phyloP scores from a whole-genome alignment of 64 coral and sea anemone genomes.

The Pocillopora damicornis region DNA sequence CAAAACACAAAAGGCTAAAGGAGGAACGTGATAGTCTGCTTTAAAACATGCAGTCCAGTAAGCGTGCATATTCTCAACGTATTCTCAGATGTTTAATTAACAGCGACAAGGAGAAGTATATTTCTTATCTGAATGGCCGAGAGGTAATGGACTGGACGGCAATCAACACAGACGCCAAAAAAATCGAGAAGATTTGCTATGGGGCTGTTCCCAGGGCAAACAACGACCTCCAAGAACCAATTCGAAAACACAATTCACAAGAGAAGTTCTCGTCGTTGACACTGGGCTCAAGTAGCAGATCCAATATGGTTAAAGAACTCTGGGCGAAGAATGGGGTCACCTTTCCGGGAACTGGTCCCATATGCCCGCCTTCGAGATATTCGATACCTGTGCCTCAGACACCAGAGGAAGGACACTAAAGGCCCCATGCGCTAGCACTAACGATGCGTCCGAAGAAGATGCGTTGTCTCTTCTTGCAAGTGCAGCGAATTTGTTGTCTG shows the following conservation, averaged over 20 bases:
- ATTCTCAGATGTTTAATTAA: constrained; percentile 19
- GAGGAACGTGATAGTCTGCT: background rate
- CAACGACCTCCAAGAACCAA: constrained; percentile 42
- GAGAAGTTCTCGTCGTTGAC: background rate
- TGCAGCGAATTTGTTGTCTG: background rate
- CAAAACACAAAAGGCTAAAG: constrained; percentile 18
- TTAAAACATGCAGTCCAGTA: constrained; percentile 18
- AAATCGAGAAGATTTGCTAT: constrained; percentile 26
- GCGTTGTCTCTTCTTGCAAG: constrained; percentile 14
- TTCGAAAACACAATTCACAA: constrained; percentile 20
- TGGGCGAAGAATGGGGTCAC: constrained; percentile 42
- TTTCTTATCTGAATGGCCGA: constrained; percentile 31
- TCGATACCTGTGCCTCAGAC: constrained; percentile 45
- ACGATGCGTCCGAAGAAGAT: constrained; percentile 10
- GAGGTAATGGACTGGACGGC: constrained; percentile 53
- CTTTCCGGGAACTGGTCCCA: constrained; percentile 51
- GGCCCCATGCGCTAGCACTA: background rate
- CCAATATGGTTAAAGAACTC: constrained; percentile 32
- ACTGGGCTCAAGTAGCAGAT: background rate
- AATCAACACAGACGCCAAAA: constrained; percentile 54
- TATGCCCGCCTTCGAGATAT: background rate
- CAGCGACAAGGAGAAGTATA: constrained; percentile 49
- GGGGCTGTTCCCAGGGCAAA: constrained; percentile 10
- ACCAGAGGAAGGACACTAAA: constrained; percentile 33
- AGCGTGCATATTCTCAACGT: constrained; percentile 1